Evolutionary conservation across 2,113 vertebrate species (phyloP).

Genomic region (Colaptes auratus): DNA sequence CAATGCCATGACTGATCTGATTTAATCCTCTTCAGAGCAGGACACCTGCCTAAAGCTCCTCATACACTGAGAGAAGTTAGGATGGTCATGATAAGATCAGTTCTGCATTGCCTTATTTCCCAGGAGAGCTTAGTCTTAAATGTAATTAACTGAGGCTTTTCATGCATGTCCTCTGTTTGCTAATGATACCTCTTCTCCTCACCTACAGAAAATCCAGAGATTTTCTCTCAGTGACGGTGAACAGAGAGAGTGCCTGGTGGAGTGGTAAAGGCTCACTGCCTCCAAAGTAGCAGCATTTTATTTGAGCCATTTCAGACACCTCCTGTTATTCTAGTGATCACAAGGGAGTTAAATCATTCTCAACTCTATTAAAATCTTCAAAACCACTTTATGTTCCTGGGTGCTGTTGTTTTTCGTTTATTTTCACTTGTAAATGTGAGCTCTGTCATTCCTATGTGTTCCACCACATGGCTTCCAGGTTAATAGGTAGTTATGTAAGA

Average conservation of each 20-base stretch:
- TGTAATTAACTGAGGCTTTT: not conserved
- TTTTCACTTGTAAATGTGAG: not conserved
- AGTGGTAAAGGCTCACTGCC: not conserved
- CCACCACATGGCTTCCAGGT: not conserved
- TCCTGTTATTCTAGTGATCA: not conserved
- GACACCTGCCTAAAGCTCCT: not conserved
- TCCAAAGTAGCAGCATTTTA: not conserved
- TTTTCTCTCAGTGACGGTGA: not conserved
- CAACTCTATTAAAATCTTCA: not conserved
- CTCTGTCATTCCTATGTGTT: not conserved
- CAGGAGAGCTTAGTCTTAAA: not conserved
- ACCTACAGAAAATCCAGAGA: not conserved
- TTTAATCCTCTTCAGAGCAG: not conserved
- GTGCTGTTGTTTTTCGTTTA: not conserved
- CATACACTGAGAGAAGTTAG: not conserved
- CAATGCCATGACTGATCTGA: not conserved
- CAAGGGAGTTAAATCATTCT: not conserved
- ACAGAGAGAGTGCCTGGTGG: not conserved
- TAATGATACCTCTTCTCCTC: not conserved
- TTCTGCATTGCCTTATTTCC: not conserved
- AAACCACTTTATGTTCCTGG: not conserved
- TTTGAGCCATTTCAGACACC: conserved; percentile 1
- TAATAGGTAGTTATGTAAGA: not conserved
- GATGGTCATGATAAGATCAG: not conserved
- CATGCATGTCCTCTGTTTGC: not conserved